phyloP scores from a whole-genome alignment of 2,113 vertebrate genomes.

The Notarius lentiginosus region DNA sequence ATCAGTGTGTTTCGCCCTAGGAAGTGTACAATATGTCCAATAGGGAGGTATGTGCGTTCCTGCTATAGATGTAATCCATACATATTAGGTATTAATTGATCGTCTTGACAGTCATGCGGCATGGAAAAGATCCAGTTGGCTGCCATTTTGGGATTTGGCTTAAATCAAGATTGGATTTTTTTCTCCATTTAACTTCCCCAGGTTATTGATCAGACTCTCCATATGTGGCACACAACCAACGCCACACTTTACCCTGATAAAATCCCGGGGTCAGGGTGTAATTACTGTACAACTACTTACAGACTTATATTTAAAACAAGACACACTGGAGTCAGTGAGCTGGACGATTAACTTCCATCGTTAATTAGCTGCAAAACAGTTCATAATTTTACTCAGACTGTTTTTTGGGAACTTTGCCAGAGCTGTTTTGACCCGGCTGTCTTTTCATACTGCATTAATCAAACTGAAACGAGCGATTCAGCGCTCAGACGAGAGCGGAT shows the following conservation, averaged over 20 bases:
- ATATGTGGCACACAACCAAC: conserved; percentile 1
- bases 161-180: conserved; percentile 5
- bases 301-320: neutral
- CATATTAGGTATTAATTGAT: conserved; percentile 23
- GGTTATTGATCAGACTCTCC: conserved; percentile 13
- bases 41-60: neutral
- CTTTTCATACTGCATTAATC: neutral
- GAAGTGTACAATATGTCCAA: neutral
- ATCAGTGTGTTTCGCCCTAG: neutral
- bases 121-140: conserved; percentile 11
- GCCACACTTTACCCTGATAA: neutral
- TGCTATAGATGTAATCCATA: neutral
- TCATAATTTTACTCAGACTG: neutral
- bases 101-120: neutral
- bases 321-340: neutral
- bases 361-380: neutral
- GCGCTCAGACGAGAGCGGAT: neutral
- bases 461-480: neutral
- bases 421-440: too few relatives aligned
- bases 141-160: conserved; percentile 7
- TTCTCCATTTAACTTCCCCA: neutral
- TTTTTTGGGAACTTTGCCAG: conserved; percentile 4
- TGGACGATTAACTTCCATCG: neutral
- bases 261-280: neutral
- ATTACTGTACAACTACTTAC: neutral